Base-by-base conservation (phyloP, 1,140 invertebrate genomes). In the Zelostemma sp. region DNA sequence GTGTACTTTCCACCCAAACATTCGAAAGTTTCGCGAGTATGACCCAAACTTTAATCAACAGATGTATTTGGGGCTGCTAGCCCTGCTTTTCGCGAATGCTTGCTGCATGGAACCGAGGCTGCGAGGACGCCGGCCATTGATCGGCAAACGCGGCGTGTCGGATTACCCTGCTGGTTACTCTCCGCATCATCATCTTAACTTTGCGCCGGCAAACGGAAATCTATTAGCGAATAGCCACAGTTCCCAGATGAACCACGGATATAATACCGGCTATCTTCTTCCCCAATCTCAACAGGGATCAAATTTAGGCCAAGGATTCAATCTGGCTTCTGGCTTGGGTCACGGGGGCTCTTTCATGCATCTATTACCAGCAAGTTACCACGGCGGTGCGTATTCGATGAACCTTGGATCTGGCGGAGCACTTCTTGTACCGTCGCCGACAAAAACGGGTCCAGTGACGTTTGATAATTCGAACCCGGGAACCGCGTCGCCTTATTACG, bases 401-500 rank as follows among this genome's bases (percentile, higher is more conserved):
- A 9, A 6, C n/a, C 12, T 53, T 0, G 18, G 64, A 31, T 43
- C 25, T 1, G 43, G 48, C 0, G 66, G 66, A 58, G 68, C 58
- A n/a, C 19, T 79, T 1, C 72, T 80, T 41, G 6, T 49, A 0
- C 56, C 71, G 0, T 1, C 58, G 9, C 51, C 72, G 49, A 66
- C 74, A 17, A 86, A 85, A 55, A 83, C 67, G 0, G 83, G 83
- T 17, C 84, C 83, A 1, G 79, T 86, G 0, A 85, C 82, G 0
- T 85, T 86, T 12, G 66, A 73, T 4, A 9, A 53, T 1, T 49
- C 74, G 0, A 68, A 1, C 6, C 53, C 50, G 1, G 28, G 21
- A 6, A 28, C 17, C 2, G 1, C 55, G 1, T 68, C 68, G 4
- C 68, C 61, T 6, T 46, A 72, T 8, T 74, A 73, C 40, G 69